phyloP scores from a whole-genome alignment of 1,140 invertebrate genomes.

The Zaprionus kolodkinae region DNA sequence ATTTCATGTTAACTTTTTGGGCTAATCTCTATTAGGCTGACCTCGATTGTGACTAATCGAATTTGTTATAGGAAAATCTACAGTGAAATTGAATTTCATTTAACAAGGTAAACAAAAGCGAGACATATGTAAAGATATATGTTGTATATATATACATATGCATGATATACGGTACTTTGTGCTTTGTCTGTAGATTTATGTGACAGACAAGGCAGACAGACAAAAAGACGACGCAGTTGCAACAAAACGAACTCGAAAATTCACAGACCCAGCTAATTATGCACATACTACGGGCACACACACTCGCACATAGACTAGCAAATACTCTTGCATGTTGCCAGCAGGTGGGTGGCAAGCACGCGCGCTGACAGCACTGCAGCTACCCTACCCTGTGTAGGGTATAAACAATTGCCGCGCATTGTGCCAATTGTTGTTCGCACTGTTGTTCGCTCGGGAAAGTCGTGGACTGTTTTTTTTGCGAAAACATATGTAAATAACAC shows the following conservation, averaged over 20 bases:
- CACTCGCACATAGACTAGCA: not conserved
- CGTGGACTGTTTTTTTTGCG: slow-evolving; percentile 38
- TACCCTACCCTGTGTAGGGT: slow-evolving; percentile 32
- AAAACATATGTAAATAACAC: slow-evolving; percentile 9
- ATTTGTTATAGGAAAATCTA: not conserved
- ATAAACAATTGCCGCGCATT: slow-evolving; percentile 62
- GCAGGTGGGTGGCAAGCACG: not conserved
- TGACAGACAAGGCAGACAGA: slow-evolving; percentile 22
- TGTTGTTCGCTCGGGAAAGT: slow-evolving; percentile 38
- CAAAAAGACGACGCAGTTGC: slow-evolving; percentile 22
- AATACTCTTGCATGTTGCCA: slow-evolving; percentile 12
- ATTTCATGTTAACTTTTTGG: not conserved
- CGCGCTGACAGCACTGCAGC: not conserved
- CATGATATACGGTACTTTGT: slow-evolving; percentile 36
- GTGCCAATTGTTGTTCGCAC: slow-evolving; percentile 42
- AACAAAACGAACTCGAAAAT: slow-evolving; percentile 37
- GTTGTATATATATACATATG: slow-evolving; percentile 24
- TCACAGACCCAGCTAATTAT: slow-evolving; percentile 63
- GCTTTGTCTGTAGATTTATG: slow-evolving; percentile 50
- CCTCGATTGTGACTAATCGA: not conserved
- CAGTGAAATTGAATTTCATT: slow-evolving; percentile 26
- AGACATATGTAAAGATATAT: not conserved
- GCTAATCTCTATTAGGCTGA: not conserved
- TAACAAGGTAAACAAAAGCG: slow-evolving; percentile 11
- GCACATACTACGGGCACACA: slow-evolving; percentile 41